Evolutionary conservation across 2,113 vertebrate species (phyloP), one percentile per base, ranked within the genome.

Genomic region (Sprattus sprattus): DNA sequence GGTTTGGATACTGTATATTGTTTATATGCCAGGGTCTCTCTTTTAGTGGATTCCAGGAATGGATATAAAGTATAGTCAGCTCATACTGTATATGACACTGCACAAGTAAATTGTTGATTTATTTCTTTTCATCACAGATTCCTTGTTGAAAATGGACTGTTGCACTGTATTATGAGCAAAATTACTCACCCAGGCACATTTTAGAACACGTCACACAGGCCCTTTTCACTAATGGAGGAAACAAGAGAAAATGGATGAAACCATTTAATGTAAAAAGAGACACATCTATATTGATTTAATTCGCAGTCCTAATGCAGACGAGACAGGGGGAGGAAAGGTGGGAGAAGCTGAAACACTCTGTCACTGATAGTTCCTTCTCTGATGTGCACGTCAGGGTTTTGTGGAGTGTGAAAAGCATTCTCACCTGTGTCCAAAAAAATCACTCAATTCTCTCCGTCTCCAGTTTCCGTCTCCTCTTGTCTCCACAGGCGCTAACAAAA

Each of bases 341-440:
- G 83, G 86, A 71, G 25, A 57, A n/a, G 57, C 57, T 89, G 82
- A 87, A 87, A 90, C 88, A 78, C 22, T 82, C 60, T 60, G 10
- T 85, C 91, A 91, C 89, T 90, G 91, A 91, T 90, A 11, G 71
- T 78, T 11, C 25, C 71, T 32, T 78, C 39, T 78, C 15, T 18
- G 71, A 78, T 78, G 71, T 78, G 84, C 83, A 44, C 86, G 67
- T 84, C 89, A 83, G 88, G 67, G 83, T 81, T 90, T 88, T 88
- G 89, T 91, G 89, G 88, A 89, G 91, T 91, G 90, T 91, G 89
- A 92, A 92, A 93, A 91, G 88, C 91, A 82, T 93, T 92, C 91
- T 84, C 86, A 84, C 25, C 81, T 87, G 18, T 22, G 54, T 84
- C 86, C 78, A 57, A 84, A 86, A 45, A 80, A 87, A 44, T 78